A percentile compares a stretch with the other conserved stretches of the same genome.
Conservation (phyloP, 64 coral and sea anemone genomes). For the Dendronephthya gigantea region DNA sequence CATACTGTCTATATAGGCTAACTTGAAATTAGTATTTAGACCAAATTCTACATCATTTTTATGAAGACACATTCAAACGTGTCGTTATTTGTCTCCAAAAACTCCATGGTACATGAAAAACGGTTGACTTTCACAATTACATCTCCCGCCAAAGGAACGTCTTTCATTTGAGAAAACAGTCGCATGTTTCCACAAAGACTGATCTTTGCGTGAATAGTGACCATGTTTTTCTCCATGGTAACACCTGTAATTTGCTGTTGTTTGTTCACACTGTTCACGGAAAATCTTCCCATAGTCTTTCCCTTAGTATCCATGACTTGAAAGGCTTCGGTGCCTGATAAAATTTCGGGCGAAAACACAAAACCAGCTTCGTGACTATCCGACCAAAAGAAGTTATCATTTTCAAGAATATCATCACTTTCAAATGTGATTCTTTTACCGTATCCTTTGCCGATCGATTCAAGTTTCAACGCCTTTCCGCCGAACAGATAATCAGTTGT, state of each 20-base stretch:
- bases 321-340: constrained; percentile 46
- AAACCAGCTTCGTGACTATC: constrained; percentile 66
- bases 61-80: not conserved
- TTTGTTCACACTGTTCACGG: not conserved
- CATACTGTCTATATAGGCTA: too few species aligned
- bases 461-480: constrained; percentile 44
- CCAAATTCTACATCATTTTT: too few species aligned
- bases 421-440: constrained; percentile 77
- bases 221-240: not conserved
- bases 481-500: constrained; percentile 50
- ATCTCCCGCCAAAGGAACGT: not conserved
- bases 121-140: not conserved
- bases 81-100: not conserved
- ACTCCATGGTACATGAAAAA: not conserved
- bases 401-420: constrained; percentile 45
- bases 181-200: not conserved
- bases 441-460: constrained; percentile 50
- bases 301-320: constrained; percentile 32
- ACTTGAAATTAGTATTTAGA: too few species aligned
- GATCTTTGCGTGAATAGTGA: not conserved
- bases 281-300: not conserved
- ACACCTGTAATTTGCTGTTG: constrained; percentile 15
- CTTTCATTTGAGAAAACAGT: not conserved
- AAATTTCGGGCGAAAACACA: constrained; percentile 48
- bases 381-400: constrained; percentile 88